Base-by-base conservation (phyloP, 2,888 invertebrate species). In the Chloroclysta siterata region DNA sequence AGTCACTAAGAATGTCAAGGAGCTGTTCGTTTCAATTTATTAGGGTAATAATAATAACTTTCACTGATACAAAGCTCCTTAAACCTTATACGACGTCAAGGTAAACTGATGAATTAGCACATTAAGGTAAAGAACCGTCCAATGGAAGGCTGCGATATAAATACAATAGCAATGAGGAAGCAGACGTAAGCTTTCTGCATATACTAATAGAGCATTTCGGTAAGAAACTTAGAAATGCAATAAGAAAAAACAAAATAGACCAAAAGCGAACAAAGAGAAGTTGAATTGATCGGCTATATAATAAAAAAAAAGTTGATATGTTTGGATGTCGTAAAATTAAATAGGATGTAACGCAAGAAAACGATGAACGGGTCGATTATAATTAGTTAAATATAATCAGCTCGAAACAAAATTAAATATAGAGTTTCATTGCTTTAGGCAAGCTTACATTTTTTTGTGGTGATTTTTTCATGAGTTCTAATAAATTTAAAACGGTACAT, bases 171-270 rank as follows among this genome's bases (percentile, higher is more conserved):
- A 69, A 73, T 70, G 70, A 71, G 70, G 70, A 71, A 71, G 59
- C 60, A 41, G 62, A 59, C 48, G 42, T 56, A 72, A 69, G 67
- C 68, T 68, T 68, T 59, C 63, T 66, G 61, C 14, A 69, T 10
- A 69, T 66, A 63, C 55, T 57, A 8, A 56, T 61, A 57, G 44
- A 57, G 78, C 76, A 82, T 76, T 73, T 73, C 29, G 66, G 71
- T 66, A 69, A 53, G 41, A 52, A 50, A 36, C n/a, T n/a, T 41
- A 5, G 10, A 41, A 41, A 48, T 36, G 8, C 28, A 48, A 17
- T 8, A 39, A 39, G 22, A 29, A 42, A 3, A 10, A 15, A 2
- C 0, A 2, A 36, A 51, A 36, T 1, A 47, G 17, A 11, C 22
- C 6, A 17, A 2, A 11, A 47, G 2, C 11, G 2, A 44, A 44